These are phyloP conservation scores for Parnassius glacialis DNA, from an alignment of 2,888 invertebrate genomes.

Conservation along the genomic window DNA sequence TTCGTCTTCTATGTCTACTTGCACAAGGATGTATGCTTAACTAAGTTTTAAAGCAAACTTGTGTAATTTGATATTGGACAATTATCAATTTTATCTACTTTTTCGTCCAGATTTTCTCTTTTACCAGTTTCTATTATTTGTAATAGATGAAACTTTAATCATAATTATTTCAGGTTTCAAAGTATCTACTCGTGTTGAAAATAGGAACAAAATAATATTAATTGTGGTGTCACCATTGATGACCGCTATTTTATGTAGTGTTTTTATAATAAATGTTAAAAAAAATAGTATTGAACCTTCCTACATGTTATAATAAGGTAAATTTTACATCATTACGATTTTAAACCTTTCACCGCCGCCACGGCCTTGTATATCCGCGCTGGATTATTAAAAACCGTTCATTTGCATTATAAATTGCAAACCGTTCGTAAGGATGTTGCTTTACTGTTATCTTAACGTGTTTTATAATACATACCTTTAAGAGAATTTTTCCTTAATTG, in stretches of 20 bases:
- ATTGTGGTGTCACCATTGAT: no score
- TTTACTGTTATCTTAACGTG: conserved; percentile 16
- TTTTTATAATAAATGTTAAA: no score
- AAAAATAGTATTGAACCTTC: no score
- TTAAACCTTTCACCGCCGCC: conserved; percentile 36
- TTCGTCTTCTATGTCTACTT: conserved; percentile 44
- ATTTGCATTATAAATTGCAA: conserved; percentile 45
- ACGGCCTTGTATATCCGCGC: conserved; percentile 27
- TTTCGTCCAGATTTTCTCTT: neutral
- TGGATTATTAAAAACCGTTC: conserved; percentile 42
- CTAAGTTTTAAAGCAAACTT: conserved; percentile 27
- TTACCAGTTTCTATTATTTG: neutral
- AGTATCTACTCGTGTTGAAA: no score
- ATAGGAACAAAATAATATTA: no score
- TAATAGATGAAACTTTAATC: no score
- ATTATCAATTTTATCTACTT: conserved; percentile 12
- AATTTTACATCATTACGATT: neutral
- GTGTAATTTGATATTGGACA: conserved; percentile 27
- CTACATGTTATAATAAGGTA: neutral
- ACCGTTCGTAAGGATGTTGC: conserved; percentile 9
- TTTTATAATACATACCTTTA: conserved; percentile 3
- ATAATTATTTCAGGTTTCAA: no score
- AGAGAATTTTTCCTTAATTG: neutral
- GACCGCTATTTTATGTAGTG: no score
- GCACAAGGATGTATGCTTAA: conserved; percentile 47